Base-by-base conservation (phyloP, 1,140 invertebrate genomes). In the Mactra quadrangularis region DNA sequence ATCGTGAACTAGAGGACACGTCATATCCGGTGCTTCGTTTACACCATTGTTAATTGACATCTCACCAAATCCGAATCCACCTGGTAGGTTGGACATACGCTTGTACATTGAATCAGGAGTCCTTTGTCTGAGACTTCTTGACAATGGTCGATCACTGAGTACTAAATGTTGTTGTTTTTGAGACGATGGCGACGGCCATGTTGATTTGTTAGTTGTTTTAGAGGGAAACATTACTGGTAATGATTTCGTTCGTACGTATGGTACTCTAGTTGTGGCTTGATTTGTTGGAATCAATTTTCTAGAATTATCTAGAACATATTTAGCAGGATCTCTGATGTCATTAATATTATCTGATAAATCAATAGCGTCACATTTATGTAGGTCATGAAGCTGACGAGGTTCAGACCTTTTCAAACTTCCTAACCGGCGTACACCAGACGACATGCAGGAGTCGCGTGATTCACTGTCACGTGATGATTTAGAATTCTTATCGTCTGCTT, bases 161-260 rank as follows among this genome's bases (percentile, higher is more conserved):
- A 71, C 22, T 31, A n/a, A 27, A 7, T 47, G 52, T 33, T 45
- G 35, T 25, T 45, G 62, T 64, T 62, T 31, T 15, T 59, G 2
- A 0, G 17, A 17, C 17, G 47, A 22, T 3, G 19, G n/a, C 4
- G 27, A 35, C 19, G 64, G 19, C 13, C 52, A 22, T 13, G 55
- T 19, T 45, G 11, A 27, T 47, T 33, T 71, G 19, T 71, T 81
- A n/a, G 33, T 57, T 19, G 38, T 70, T 25, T 81, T 81, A 17
- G 77, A 41, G 57, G 77, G 64, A 41, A 82, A 82, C 22, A 75
- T 33, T 31, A 75, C 41, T 25, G 79, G 79, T 31, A 82, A 55
- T 7, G 79, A 74, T 53, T 82, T 82, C 3, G 70, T 71, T 19
- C 79, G 41, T 9, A 64, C 27, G 38, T 66, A 82, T 27, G 79